phyloP scores from a whole-genome alignment of 2,797 vertebrate species.

The Melanotaenia pygmaea region DNA sequence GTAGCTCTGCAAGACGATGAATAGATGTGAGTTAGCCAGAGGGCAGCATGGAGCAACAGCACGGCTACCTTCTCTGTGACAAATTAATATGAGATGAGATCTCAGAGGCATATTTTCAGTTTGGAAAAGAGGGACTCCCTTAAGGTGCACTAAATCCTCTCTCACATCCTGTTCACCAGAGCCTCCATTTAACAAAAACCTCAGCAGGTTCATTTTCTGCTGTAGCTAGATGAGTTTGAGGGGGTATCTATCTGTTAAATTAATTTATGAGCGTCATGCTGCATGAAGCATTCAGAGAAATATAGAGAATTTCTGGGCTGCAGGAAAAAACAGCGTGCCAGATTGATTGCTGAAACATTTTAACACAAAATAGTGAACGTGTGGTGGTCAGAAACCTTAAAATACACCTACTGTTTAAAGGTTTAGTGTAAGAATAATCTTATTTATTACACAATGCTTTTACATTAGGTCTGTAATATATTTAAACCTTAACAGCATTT shows the following conservation, averaged over 20 bases:
- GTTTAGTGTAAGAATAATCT: neutral
- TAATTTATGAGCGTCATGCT: constrained; percentile 62
- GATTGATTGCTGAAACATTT: constrained; percentile 3
- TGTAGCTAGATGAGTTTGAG: constrained; percentile 52
- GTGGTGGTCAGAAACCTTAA: neutral
- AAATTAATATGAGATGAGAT: constrained; percentile 77
- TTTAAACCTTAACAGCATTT: no score
- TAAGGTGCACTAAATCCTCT: constrained; percentile 70
- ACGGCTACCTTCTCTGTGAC: constrained; percentile 53
- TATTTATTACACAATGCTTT: neutral
- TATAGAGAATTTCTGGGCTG: constrained; percentile 12
- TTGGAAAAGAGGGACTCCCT: constrained; percentile 62
- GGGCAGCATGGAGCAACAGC: constrained; percentile 53
- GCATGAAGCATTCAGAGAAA: constrained; percentile 38
- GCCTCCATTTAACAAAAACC: constrained; percentile 68
- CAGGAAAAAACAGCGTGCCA: constrained; percentile 7
- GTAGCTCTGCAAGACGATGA: constrained; percentile 32
- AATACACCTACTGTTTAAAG: neutral
- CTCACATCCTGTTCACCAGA: constrained; percentile 59
- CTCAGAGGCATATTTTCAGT: constrained; percentile 63
- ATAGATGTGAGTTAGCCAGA: constrained; percentile 58
- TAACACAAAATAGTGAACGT: neutral
- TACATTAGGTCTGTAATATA: no score
- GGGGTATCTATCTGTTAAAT: constrained; percentile 59
- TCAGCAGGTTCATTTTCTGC: constrained; percentile 67